Percentiles rank a stretch among this genome's conserved stretches.
Conservation (phyloP, 2,113 vertebrate genomes). For the Poecile atricapillus region DNA sequence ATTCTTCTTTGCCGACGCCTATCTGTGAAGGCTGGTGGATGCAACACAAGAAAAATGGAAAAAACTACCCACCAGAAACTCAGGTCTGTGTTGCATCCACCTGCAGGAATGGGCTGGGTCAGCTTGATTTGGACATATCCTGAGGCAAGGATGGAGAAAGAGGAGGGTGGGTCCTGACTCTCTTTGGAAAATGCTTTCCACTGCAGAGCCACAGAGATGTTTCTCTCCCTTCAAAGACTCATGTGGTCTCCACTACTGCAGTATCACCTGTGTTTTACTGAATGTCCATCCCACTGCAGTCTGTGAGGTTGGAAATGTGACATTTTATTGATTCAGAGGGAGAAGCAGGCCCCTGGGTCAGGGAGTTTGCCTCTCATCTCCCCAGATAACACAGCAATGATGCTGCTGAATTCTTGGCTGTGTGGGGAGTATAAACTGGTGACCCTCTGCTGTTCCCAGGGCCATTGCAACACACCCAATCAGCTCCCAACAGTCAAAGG, state of each 20-base stretch:
- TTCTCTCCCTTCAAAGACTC: not conserved
- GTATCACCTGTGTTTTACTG: not conserved
- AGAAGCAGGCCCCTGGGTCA: not conserved
- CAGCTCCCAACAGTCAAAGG: not conserved
- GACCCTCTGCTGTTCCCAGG: not conserved
- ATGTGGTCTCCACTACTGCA: not conserved
- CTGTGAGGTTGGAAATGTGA: not conserved
- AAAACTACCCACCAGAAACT: not conserved
- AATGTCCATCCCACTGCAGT: not conserved
- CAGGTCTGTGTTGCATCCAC: fast-evolving
- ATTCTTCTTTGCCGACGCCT: not conserved
- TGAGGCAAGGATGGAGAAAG: not conserved
- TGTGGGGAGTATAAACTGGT: not conserved
- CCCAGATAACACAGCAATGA: not conserved
- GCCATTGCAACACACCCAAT: not conserved
- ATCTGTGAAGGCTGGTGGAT: not conserved
- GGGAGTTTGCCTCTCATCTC: not conserved
- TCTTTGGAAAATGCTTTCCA: not conserved
- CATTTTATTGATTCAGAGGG: not conserved
- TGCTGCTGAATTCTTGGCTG: not conserved
- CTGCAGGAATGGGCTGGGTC: not conserved
- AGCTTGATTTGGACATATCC: not conserved
- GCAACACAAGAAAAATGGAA: not conserved
- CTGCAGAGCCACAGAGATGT: not conserved
- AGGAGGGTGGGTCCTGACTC: not conserved